Percentiles rank a stretch among this genome's conserved stretches.
These are phyloP conservation scores for Climacteris rufus DNA, from an alignment of 2,113 vertebrate species.

Conservation along the genomic window DNA sequence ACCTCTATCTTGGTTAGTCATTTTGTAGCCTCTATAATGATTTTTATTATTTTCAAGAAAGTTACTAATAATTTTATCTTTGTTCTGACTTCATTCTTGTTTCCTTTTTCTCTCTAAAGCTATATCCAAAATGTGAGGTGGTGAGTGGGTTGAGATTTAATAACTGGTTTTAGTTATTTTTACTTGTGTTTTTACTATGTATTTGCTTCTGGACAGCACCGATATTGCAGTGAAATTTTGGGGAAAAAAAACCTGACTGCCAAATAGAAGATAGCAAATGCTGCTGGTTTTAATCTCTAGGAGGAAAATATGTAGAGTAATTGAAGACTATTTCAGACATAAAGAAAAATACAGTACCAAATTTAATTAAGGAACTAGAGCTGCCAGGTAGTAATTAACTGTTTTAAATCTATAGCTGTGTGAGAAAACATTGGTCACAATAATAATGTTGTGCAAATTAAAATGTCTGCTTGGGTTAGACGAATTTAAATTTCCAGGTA, in stretches of 20 bases:
- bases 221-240: not conserved
- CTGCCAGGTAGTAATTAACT: not conserved
- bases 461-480: not conserved
- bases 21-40: not conserved
- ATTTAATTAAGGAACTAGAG: not conserved
- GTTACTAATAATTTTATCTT: not conserved
- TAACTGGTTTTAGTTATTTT: not conserved
- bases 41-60: not conserved
- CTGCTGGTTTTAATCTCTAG: not conserved
- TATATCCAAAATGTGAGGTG: not conserved
- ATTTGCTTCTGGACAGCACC: not conserved
- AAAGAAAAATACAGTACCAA: not conserved
- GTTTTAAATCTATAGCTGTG: not conserved
- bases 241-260: not conserved
- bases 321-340: not conserved
- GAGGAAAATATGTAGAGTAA: not conserved
- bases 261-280: not conserved
- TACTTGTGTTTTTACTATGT: not conserved
- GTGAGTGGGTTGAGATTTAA: not conserved
- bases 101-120: not conserved
- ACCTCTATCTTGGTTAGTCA: not conserved
- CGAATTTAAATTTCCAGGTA: constrained; percentile 9
- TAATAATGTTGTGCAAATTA: constrained; percentile 12
- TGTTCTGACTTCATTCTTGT: not conserved
- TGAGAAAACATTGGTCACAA: not conserved